These are phyloP conservation scores for Capitulum mitella DNA, from an alignment of 2,888 invertebrate genomes.

Conservation along the genomic window DNA sequence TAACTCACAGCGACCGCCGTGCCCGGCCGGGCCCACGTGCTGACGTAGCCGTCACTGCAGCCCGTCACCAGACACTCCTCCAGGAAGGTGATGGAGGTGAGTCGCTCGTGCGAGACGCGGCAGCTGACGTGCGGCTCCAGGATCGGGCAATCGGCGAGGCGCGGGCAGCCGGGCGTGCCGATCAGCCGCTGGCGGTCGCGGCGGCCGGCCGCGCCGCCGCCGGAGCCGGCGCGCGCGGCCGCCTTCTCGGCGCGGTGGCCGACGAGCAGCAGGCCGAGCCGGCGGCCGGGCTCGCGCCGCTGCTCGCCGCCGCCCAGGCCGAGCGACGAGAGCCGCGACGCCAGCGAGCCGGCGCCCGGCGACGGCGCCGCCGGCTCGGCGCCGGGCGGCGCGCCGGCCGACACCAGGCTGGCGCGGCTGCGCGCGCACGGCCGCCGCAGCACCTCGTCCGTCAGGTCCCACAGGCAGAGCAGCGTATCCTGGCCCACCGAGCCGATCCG, in stretches of 20 bases:
- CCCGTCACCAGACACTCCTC: constrained; percentile 93
- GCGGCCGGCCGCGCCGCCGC: constrained; percentile 50
- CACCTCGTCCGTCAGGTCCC: constrained; percentile 97
- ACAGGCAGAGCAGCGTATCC: constrained; percentile 93
- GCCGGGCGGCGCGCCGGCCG: constrained; percentile 37
- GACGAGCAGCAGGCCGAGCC: constrained; percentile 49
- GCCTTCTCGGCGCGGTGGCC: constrained; percentile 39
- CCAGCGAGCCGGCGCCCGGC: background rate
- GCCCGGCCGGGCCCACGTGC: constrained; percentile 94
- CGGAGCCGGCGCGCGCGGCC: constrained; percentile 16
- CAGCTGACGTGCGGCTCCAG: constrained; percentile 95
- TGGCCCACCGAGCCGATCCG: constrained; percentile 91
- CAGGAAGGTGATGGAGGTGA: constrained; percentile 89
- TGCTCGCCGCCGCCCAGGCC: constrained; percentile 4
- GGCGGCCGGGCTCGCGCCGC: constrained; percentile 24
- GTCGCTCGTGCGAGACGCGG: constrained; percentile 92
- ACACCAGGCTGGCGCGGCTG: constrained; percentile 42
- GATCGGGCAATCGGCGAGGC: constrained; percentile 95
- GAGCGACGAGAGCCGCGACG: background rate
- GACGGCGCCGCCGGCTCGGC: constrained; percentile 41
- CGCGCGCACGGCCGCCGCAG: constrained; percentile 60
- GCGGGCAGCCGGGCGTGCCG: constrained; percentile 80
- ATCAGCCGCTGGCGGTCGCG: constrained; percentile 58
- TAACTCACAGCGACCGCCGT: background rate
- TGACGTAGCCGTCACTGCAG: constrained; percentile 96